phyloP scores from a whole-genome alignment of 2,797 vertebrate species.

The Coluber constrictor region DNA sequence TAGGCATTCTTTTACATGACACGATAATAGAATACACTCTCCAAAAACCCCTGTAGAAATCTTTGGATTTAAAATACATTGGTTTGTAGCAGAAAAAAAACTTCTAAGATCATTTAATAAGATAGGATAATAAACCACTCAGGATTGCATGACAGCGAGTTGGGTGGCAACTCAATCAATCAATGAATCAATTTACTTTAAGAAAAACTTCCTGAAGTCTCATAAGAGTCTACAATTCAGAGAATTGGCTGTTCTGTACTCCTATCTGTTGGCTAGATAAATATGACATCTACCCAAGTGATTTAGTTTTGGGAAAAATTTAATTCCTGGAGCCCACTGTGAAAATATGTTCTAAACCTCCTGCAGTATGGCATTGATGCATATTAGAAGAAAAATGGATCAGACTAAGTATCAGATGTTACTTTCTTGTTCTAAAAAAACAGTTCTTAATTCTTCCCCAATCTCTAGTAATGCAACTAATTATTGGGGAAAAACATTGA shows the following conservation, averaged over 20 bases:
- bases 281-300: neutral
- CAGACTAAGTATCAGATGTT: constrained; percentile 34
- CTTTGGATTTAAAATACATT: neutral
- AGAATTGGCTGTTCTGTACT: neutral
- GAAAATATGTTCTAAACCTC: constrained; percentile 39
- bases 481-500: neutral
- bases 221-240: neutral
- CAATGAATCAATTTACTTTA: neutral
- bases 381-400: constrained; percentile 27
- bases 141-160: neutral
- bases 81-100: neutral
- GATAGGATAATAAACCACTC: neutral
- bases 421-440: constrained; percentile 27
- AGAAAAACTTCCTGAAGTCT: neutral
- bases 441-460: constrained; percentile 41
- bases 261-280: neutral
- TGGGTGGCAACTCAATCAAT: neutral
- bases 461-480: neutral
- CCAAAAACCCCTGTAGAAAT: neutral
- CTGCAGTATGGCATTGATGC: constrained; percentile 14
- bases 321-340: constrained; percentile 37
- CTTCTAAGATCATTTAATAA: neutral
- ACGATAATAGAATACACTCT: neutral
- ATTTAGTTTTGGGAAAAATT: constrained; percentile 32
- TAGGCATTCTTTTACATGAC: neutral